phyloP scores from a whole-genome alignment of 2,113 vertebrate species.

The Corythornis madagascariensis region DNA sequence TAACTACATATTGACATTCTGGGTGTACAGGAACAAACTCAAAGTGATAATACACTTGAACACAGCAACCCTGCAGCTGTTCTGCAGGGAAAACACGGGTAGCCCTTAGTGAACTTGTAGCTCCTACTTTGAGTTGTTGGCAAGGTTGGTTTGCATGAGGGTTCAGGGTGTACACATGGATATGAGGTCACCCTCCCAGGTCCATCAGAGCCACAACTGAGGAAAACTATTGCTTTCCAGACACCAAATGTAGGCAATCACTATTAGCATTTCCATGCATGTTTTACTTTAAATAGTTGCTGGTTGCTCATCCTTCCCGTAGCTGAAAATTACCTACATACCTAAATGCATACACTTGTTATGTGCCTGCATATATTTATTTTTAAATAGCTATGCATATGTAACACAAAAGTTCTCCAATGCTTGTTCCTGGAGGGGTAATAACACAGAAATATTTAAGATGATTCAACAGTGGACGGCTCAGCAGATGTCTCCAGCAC shows the following conservation, averaged over 20 bases:
- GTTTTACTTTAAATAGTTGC: constrained; percentile 66
- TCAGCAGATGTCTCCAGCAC: constrained; percentile 51
- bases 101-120: neutral
- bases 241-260: constrained; percentile 26
- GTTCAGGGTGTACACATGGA: rapidly evolving
- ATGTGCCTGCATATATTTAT: constrained; percentile 53
- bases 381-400: constrained; percentile 62
- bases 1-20: neutral
- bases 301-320: constrained; percentile 42
- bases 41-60: neutral
- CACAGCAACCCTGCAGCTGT: constrained; percentile 4
- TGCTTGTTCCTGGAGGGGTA: constrained; percentile 40
- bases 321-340: constrained; percentile 64
- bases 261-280: constrained; percentile 59
- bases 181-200: neutral
- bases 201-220: neutral
- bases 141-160: neutral
- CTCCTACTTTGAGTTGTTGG: neutral
- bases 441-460: constrained; percentile 41
- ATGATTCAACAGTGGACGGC: constrained; percentile 61
- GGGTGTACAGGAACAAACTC: neutral
- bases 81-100: neutral
- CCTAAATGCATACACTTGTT: constrained; percentile 55
- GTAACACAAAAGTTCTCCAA: constrained; percentile 28
- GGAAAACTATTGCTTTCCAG: constrained; percentile 19